phyloP scores from a whole-genome alignment of 2,113 vertebrate species.

The Cyrtonyx montezumae region DNA sequence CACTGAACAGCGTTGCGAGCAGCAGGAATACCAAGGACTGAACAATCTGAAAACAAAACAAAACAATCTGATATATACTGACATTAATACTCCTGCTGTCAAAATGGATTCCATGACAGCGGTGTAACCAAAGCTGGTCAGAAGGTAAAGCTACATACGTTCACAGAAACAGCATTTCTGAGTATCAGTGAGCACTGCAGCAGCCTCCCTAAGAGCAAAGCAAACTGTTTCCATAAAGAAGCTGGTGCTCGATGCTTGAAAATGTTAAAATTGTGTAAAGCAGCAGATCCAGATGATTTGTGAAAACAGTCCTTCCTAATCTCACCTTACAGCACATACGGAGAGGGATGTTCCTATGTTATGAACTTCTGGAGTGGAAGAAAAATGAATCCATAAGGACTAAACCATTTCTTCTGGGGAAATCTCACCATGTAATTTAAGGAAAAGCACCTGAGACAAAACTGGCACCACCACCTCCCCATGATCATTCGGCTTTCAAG shows the following conservation, averaged over 20 bases:
- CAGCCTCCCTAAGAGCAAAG: background rate
- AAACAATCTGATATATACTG: background rate
- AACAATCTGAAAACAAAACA: slow-evolving; percentile 80
- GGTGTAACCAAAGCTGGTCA: background rate
- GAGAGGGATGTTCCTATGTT: background rate
- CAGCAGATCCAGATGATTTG: background rate
- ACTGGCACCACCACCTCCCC: background rate
- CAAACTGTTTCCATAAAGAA: background rate
- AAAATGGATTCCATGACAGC: background rate
- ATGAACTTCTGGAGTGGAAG: background rate
- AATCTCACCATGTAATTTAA: background rate
- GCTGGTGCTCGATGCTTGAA: background rate
- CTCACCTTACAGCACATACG: background rate
- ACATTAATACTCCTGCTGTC: background rate
- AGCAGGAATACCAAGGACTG: slow-evolving; percentile 92
- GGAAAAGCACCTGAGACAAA: background rate
- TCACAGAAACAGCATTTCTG: background rate
- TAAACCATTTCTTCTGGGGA: background rate
- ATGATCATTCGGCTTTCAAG: background rate
- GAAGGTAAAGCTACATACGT: background rate
- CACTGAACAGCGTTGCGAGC: slow-evolving; percentile 94
- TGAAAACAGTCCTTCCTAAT: background rate
- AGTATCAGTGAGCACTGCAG: background rate
- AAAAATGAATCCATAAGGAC: background rate
- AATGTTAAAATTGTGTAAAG: background rate